Conservation (phyloP, 2,888 invertebrate species). For the Rotaria sp. region DNA sequence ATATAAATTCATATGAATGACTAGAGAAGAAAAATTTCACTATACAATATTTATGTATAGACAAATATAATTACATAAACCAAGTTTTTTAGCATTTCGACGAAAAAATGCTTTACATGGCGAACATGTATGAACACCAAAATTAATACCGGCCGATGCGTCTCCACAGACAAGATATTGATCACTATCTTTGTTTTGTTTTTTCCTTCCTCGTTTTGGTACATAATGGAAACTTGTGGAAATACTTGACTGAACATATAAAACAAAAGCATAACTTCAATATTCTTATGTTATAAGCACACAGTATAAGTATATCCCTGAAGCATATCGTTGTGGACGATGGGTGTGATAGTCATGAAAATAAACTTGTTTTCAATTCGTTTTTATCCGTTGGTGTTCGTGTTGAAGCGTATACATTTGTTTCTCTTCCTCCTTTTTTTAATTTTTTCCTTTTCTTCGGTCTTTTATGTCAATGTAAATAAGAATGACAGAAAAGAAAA, state of each 20-base stretch:
- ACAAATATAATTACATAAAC: not conserved
- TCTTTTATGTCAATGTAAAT: no score
- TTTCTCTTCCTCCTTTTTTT: no score
- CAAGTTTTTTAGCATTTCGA: not conserved
- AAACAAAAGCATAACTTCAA: no score
- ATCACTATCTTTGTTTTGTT: not conserved
- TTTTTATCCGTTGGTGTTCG: no score
- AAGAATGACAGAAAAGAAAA: no score
- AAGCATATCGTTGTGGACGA: no score
- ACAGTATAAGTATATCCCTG: no score
- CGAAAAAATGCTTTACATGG: not conserved
- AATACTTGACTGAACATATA: not conserved
- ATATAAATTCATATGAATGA: not conserved
- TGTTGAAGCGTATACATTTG: no score
- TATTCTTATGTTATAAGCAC: no score
- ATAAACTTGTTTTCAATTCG: no score
- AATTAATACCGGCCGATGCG: not conserved
- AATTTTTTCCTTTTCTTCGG: no score
- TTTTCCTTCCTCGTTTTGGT: not conserved
- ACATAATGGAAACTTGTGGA: fast-evolving
- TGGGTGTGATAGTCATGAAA: no score
- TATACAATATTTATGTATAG: not conserved
- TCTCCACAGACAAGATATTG: not conserved
- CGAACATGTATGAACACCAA: not conserved
- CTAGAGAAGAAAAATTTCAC: not conserved